Evolutionary conservation across 2,888 invertebrate genomes (phyloP).

Genomic region (Ditylenchus weischeri): DNA sequence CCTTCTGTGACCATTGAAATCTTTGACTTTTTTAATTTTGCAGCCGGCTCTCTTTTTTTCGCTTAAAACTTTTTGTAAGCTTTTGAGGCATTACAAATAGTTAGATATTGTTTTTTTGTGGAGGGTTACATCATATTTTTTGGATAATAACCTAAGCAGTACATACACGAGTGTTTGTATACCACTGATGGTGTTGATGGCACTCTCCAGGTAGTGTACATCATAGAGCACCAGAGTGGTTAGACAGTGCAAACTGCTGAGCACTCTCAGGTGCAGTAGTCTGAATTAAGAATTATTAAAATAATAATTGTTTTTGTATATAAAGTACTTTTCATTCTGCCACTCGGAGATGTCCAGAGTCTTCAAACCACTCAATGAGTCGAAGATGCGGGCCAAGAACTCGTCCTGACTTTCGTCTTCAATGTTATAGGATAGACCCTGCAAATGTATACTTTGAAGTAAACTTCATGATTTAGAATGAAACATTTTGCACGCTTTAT

Average conservation of each 20-base stretch:
- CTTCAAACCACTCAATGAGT: conserved; percentile 36
- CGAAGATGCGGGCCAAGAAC: conserved; percentile 22
- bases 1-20: too few relatives aligned
- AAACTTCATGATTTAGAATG: not conserved
- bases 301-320: too few relatives aligned
- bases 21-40: too few relatives aligned
- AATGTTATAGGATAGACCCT: conserved; percentile 26
- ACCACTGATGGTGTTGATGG: conserved; percentile 61
- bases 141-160: too few relatives aligned
- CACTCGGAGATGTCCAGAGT: conserved; percentile 50
- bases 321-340: conserved; percentile 21
- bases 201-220: conserved; percentile 69
- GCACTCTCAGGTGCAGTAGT: conserved; percentile 56
- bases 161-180: not conserved
- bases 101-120: too few relatives aligned
- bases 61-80: too few relatives aligned
- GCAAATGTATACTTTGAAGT: conserved; percentile 13
- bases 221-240: conserved; percentile 77
- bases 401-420: conserved; percentile 21
- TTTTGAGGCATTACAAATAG: too few relatives aligned
- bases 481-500: not conserved
- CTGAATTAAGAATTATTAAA: not conserved
- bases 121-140: too few relatives aligned
- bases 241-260: conserved; percentile 63
- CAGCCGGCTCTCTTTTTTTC: too few relatives aligned